Percentiles rank a stretch among this genome's conserved stretches.
phyloP scores from a whole-genome alignment of 2,888 invertebrate genomes.

The Erynnis tages region DNA sequence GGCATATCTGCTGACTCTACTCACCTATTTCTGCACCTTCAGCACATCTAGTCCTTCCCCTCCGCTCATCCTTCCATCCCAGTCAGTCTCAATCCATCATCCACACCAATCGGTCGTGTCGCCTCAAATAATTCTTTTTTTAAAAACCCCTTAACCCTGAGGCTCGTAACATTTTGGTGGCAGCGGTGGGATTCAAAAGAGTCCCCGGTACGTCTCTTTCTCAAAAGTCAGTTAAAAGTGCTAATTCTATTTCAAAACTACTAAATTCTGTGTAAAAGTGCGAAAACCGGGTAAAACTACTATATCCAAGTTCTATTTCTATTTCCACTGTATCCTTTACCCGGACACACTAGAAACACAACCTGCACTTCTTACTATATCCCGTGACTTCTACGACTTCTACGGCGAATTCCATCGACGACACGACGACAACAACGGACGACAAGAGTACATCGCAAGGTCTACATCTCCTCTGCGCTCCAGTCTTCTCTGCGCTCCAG shows the following conservation, averaged over 20 bases:
- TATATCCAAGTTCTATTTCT: neutral
- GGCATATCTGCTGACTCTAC: neutral
- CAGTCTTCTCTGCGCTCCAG: too few relatives aligned
- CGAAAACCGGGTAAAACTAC: too few relatives aligned
- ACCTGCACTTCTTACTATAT: too few relatives aligned
- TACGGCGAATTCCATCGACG: too few relatives aligned
- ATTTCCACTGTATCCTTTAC: neutral
- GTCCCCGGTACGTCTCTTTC: constrained; percentile 1
- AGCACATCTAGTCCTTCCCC: neutral
- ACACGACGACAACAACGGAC: too few relatives aligned
- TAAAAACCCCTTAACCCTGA: neutral
- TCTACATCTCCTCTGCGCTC: too few relatives aligned
- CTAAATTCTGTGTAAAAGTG: neutral
- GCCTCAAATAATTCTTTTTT: neutral
- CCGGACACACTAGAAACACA: too few relatives aligned
- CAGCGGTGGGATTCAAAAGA: constrained; percentile 7
- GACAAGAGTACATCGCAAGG: too few relatives aligned
- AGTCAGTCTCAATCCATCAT: neutral
- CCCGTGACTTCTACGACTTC: too few relatives aligned
- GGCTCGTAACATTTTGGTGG: constrained; percentile 8
- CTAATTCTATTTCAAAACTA: neutral
- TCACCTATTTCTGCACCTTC: neutral
- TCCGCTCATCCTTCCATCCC: neutral
- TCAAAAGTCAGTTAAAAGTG: neutral
- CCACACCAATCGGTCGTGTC: neutral